phyloP scores from a whole-genome alignment of 92 coral and sea anemone genomes.

The Chrysogorgia sp. region DNA sequence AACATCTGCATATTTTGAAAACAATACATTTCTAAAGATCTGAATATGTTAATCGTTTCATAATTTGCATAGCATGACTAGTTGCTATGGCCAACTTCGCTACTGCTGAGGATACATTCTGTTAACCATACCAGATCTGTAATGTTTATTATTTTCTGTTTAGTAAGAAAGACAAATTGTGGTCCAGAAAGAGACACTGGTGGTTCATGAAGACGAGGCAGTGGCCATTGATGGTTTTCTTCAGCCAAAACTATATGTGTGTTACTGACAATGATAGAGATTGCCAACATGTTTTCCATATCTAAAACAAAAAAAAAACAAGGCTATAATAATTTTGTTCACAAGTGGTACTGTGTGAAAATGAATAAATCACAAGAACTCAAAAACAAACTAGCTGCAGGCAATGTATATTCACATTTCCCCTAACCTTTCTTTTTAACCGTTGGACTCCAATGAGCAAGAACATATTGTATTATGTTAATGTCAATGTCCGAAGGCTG shows the following conservation, averaged over 20 bases:
- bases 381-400: too few relatives aligned
- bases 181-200: conserved; percentile 71
- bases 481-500: conserved; percentile 7
- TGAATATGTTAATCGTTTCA: too few relatives aligned
- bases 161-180: conserved; percentile 76
- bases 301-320: conserved; percentile 3
- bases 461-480: conserved; percentile 21
- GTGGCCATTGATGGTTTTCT: conserved; percentile 95
- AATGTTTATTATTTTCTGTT: conserved; percentile 85
- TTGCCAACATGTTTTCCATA: conserved; percentile 55
- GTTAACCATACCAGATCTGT: conserved; percentile 76
- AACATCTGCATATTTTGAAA: too few relatives aligned
- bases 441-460: conserved; percentile 19
- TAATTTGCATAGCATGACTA: too few relatives aligned
- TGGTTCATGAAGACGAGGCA: conserved; percentile 77
- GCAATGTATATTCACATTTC: too few relatives aligned
- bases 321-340: neutral
- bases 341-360: too few relatives aligned
- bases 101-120: neutral
- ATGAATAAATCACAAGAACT: too few relatives aligned
- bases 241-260: conserved; percentile 82
- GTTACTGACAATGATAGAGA: conserved; percentile 71
- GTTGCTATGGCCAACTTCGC: neutral
- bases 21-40: too few relatives aligned
- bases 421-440: neutral